These are phyloP conservation scores for Ophonus ardosiacus DNA, from an alignment of 2,888 invertebrate genomes.

Conservation along the genomic window DNA sequence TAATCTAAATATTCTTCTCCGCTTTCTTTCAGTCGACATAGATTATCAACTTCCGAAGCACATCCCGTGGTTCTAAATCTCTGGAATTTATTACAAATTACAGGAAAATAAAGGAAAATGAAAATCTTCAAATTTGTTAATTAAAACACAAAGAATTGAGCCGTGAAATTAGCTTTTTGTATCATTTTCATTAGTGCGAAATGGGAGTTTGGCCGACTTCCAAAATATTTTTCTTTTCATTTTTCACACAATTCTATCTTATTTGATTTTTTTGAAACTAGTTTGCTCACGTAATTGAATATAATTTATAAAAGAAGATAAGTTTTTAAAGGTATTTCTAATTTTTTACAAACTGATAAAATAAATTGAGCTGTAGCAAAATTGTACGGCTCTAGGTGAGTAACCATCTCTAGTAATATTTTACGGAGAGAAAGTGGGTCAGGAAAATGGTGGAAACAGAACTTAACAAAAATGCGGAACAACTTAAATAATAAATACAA, in stretches of 20 bases:
- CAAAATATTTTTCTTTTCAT: constrained; percentile 29
- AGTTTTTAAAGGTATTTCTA: background rate
- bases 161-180: constrained; percentile 41
- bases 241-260: background rate
- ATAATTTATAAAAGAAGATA: background rate
- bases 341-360: background rate
- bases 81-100: constrained; percentile 16
- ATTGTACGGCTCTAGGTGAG: background rate
- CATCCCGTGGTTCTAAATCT: background rate
- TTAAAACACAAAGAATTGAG: constrained; percentile 39
- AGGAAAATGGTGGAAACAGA: constrained; percentile 11
- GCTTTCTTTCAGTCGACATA: background rate
- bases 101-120: constrained; percentile 35
- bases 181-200: constrained; percentile 31
- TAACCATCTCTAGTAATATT: constrained; percentile 21
- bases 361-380: background rate
- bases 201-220: constrained; percentile 16
- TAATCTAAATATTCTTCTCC: background rate
- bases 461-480: constrained; percentile 12
- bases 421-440: constrained; percentile 1
- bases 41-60: background rate
- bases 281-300: constrained; percentile 18
- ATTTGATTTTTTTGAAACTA: constrained; percentile 24
- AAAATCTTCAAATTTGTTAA: constrained; percentile 25
- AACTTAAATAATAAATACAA: constrained; percentile 30